Base-by-base conservation (phyloP, 2,113 vertebrate species). In the Clupea harengus region DNA sequence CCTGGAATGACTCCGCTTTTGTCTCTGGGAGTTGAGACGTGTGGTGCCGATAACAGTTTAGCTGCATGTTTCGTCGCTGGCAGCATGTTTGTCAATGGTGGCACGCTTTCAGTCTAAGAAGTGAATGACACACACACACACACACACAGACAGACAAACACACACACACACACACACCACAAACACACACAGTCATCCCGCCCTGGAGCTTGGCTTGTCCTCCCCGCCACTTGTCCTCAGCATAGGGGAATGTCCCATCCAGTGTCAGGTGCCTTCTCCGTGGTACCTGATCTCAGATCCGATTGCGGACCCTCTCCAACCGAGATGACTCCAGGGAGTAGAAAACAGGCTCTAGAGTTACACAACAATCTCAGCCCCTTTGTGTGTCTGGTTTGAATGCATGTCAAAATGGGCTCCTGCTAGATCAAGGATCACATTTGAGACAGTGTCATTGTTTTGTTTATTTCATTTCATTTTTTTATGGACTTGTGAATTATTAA, bases 41-140 rank as follows among this genome's bases (percentile, higher is more conserved):
- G 28, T 83, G 88, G 93, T 93, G 89, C 93, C 91, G 92, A 93
- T 94, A 95, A 95, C 92, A 91, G 91, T 91, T 91, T 90, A 91
- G 88, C 84, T 83, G 88, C 89, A 57, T 92, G 93, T 94, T 92
- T 95, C 92, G 86, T 94, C 85, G 94, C 93, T 95, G 11, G 86
- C 88, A 94, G 94, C 92, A 0, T 93, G 90, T 93, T 93, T 92
- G 72, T 78, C 72, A 78, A 78, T 78, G 72, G 72, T 78, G 72
- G 72, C 72, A 78, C 72, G 72, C 72, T 78, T 78, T 78, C 72
- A 32, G 9, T 78, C 28, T 78, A 72, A 72, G 64, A 72, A 13
- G 64, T 8, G 64, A 72, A 39, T 32, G 18, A 78, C 72, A 78
- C 72, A 78, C 67, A 75, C 60, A 32, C 72, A 17, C 72, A 91